Conservation (phyloP, 2,113 vertebrate species). For the Corvus hawaiiensis region DNA sequence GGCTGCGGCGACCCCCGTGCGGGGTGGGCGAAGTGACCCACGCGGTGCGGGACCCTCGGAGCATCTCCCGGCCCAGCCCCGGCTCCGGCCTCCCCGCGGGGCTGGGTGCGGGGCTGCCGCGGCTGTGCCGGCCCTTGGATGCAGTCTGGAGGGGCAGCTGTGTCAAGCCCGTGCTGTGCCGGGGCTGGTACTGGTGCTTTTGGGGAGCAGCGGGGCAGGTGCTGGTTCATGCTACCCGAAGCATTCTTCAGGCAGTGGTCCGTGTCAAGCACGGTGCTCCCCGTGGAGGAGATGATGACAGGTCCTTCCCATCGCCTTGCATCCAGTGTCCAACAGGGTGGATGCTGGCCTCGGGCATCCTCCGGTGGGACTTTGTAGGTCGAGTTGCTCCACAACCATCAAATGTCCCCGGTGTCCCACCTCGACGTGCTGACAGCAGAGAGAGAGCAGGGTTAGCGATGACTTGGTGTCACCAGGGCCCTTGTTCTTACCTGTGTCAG, state of each 20-base stretch:
- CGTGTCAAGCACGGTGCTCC: rapidly evolving
- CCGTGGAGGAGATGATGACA: rapidly evolving
- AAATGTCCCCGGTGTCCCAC: rapidly evolving
- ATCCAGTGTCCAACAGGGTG: rapidly evolving
- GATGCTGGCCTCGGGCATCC: neutral
- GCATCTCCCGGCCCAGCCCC: neutral
- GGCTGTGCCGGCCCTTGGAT: neutral
- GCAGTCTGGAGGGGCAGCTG: neutral
- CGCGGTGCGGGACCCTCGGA: neutral
- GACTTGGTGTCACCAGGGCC: neutral
- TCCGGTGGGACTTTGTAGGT: neutral
- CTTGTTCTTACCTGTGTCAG: rapidly evolving
- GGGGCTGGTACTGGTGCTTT: neutral
- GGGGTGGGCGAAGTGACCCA: neutral
- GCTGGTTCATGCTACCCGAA: neutral
- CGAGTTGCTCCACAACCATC: neutral
- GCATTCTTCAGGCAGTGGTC: neutral
- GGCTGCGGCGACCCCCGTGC: neutral
- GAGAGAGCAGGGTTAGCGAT: rapidly evolving
- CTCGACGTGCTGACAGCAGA: rapidly evolving
- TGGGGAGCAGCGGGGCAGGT: neutral
- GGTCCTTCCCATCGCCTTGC: neutral
- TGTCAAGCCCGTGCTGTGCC: neutral
- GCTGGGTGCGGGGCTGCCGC: no score
- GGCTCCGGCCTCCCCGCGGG: neutral